Percentiles rank a stretch among this genome's conserved stretches.
phyloP scores from a whole-genome alignment of 2,888 invertebrate genomes.

The Cerastis rubricosa region DNA sequence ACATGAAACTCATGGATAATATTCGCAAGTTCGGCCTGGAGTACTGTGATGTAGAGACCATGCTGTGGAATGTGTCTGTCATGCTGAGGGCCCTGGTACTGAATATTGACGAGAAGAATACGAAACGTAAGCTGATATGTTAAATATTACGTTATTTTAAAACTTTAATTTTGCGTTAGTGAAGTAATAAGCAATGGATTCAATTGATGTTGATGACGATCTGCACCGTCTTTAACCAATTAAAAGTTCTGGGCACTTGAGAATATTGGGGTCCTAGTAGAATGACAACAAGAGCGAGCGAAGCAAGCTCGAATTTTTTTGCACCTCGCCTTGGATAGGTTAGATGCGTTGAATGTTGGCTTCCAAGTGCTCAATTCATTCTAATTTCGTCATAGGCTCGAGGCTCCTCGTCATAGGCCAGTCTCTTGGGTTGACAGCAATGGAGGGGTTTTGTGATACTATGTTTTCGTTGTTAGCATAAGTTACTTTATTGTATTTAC shows the following conservation, averaged over 20 bases:
- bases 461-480: not conserved
- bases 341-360: too few species aligned
- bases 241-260: too few species aligned
- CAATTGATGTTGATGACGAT: not conserved
- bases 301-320: too few species aligned
- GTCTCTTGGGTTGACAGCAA: too few species aligned
- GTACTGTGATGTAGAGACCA: conserved; percentile 75
- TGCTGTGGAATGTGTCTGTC: conserved; percentile 75
- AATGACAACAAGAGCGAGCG: too few species aligned
- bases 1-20: conserved; percentile 32
- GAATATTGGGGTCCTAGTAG: too few species aligned
- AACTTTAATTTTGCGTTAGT: not conserved
- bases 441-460: too few species aligned
- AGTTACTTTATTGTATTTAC: not conserved
- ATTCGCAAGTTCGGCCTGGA: conserved; percentile 69
- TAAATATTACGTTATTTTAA: not conserved
- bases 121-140: conserved; percentile 68
- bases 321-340: too few species aligned
- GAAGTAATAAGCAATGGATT: not conserved
- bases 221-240: too few species aligned
- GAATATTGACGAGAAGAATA: conserved; percentile 71
- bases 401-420: too few species aligned
- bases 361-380: too few species aligned
- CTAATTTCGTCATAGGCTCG: too few species aligned
- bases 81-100: conserved; percentile 72